Conservation (phyloP, 2,888 invertebrate species). For the Linnaemya vulpina region DNA sequence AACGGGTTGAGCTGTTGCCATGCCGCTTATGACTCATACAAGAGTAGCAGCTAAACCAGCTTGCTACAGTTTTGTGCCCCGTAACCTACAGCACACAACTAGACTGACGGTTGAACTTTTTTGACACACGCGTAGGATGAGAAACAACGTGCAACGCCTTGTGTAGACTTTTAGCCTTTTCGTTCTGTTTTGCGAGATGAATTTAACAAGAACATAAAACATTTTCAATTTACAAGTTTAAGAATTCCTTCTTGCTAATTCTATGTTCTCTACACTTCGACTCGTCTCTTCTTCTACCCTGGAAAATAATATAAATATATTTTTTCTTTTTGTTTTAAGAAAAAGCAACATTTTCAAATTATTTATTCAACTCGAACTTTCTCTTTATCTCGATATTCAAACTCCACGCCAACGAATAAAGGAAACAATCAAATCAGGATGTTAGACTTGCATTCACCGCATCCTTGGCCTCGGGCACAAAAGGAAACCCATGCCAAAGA, state of each 20-base stretch:
- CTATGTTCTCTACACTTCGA: not conserved
- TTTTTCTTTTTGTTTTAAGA: no score
- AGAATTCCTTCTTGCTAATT: not conserved
- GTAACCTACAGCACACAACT: no score
- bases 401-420: not conserved
- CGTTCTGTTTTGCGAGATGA: no score
- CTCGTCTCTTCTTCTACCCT: not conserved
- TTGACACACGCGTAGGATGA: no score
- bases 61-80: no score
- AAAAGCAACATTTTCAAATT: not conserved
- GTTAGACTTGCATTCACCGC: slow-evolving; percentile 59
- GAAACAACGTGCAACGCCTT: no score
- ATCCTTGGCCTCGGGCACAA: slow-evolving; percentile 48
- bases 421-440: slow-evolving; percentile 53
- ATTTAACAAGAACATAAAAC: no score
- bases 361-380: slow-evolving; percentile 31
- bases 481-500: slow-evolving; percentile 44
- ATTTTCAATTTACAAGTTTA: not conserved
- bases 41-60: no score
- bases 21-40: no score
- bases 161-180: no score
- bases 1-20: no score
- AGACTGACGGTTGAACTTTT: no score
- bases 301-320: not conserved
- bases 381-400: not conserved